Base-by-base conservation (phyloP, 2,888 invertebrate species). In the Phyto melanocephala region DNA sequence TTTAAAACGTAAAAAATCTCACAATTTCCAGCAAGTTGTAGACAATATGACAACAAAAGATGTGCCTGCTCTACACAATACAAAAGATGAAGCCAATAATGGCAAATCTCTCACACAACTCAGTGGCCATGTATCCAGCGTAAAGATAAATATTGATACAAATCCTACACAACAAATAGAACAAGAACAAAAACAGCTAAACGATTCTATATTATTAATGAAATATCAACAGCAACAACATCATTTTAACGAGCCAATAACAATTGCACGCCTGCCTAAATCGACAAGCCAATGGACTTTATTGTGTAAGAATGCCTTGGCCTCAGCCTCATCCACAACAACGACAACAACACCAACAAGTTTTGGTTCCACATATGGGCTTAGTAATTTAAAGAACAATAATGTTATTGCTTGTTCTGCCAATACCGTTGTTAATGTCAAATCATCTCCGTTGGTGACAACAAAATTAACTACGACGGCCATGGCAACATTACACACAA, bases 231-330 rank as follows among this genome's bases (percentile, higher is more conserved):
- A 52, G 20, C 50, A 60, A 52, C 24, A 40, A 45, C 37, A 10
- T 60, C 40, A 35, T 45, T 6, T 28, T 8, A 11, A 8, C 20
- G 20, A 20, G 6, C 22, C 67, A 52, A 56, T 54, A 40, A 17
- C 33, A 37, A n/a, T 28, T 0, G 13, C 24, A 47, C 75, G 47
- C 35, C 35, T 24, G 8, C 28, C 70, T 13, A 82, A 75, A 37
- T 45, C 70, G 20, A 84, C 80, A 37, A 74, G 88, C 0, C 86
- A 88, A 52, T 89, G 88, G 89, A 87, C 86, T 17, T 80, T 89
- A 11, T 81, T 89, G 42, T 88, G 88, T 70, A 88, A 86, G 84
- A 87, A 88, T 35, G 87, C 77, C 33, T 35, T 65, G 54, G 75
- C 78, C 56, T 65, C 82, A 45, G 40, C 28, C 56, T 65, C 82